Evolutionary conservation across 2,888 invertebrate genomes (phyloP).

Genomic region (Monochamus alternatus): DNA sequence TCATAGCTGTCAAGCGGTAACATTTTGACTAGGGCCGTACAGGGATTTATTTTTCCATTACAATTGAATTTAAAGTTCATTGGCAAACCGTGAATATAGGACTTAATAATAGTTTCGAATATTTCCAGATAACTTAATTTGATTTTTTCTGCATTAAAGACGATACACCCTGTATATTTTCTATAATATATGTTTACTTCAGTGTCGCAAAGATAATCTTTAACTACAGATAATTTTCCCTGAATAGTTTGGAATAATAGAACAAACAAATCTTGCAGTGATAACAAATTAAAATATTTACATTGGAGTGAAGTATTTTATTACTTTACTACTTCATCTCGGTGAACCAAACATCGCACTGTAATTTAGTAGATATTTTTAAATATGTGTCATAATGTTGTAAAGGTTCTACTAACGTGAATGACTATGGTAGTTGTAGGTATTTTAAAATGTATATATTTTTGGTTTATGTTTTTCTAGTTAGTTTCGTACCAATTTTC

Average conservation of each 20-base stretch:
- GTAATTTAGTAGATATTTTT: constrained; percentile 8
- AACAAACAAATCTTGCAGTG: constrained; percentile 18
- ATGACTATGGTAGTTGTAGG: background rate
- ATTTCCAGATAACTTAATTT: too few relatives aligned
- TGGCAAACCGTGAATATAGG: too few relatives aligned
- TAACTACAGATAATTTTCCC: background rate
- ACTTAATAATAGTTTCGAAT: too few relatives aligned
- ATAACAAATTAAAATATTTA: constrained; percentile 27
- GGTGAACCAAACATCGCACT: background rate
- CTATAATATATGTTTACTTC: background rate
- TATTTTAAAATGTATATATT: too few relatives aligned
- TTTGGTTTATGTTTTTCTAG: constrained; percentile 2
- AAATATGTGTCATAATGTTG: background rate
- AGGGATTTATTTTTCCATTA: too few relatives aligned
- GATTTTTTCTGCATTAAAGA: too few relatives aligned
- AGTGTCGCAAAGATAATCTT: background rate
- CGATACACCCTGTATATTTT: too few relatives aligned
- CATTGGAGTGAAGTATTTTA: constrained; percentile 11
- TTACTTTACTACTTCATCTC: constrained; percentile 6
- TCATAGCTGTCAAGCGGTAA: too few relatives aligned
- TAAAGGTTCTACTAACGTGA: background rate
- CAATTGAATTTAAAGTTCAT: too few relatives aligned
- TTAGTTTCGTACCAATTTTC: background rate
- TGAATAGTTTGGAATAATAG: constrained; percentile 14
- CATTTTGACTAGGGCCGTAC: too few relatives aligned